These are phyloP conservation scores for Anorthoa munda DNA, from an alignment of 2,888 invertebrate genomes.

Conservation along the genomic window DNA sequence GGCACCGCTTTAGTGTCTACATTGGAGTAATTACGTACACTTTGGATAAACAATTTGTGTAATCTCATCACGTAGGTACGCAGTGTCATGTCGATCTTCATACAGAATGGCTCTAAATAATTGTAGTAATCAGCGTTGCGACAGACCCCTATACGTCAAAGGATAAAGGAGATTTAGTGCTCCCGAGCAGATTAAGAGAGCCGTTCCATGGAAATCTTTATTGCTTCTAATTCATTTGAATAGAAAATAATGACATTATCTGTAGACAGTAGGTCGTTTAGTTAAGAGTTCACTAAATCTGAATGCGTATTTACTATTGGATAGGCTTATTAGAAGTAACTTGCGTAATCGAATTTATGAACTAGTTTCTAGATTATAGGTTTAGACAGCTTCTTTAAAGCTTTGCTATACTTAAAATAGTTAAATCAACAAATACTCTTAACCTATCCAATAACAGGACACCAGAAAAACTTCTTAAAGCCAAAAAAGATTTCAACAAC, in stretches of 20 bases:
- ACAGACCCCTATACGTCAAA: slow-evolving; percentile 68
- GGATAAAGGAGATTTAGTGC: slow-evolving; percentile 69
- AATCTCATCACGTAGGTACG: slow-evolving; percentile 50
- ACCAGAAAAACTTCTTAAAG: slow-evolving; percentile 26
- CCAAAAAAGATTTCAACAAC: slow-evolving; percentile 45
- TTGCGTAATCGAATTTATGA: slow-evolving; percentile 15
- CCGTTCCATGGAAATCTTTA: slow-evolving; percentile 55
- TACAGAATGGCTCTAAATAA: slow-evolving; percentile 62
- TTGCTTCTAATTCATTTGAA: slow-evolving; percentile 64
- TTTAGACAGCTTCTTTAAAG: neutral
- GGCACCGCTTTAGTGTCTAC: slow-evolving; percentile 32
- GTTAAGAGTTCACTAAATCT: slow-evolving; percentile 42
- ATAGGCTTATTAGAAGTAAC: neutral
- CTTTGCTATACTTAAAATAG: neutral
- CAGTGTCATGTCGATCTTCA: slow-evolving; percentile 42
- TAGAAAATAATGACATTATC: slow-evolving; percentile 58
- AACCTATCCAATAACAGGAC: neutral
- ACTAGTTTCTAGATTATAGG: neutral
- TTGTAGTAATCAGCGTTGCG: slow-evolving; percentile 64
- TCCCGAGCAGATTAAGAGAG: slow-evolving; percentile 58
- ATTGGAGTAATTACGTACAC: slow-evolving; percentile 35
- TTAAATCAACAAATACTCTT: neutral
- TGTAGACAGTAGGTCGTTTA: slow-evolving; percentile 37
- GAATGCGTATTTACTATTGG: slow-evolving; percentile 31
- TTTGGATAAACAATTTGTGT: slow-evolving; percentile 54